Evolutionary conservation across 2,888 invertebrate genomes (phyloP).

Genomic region (Epinotia brunnichana): DNA sequence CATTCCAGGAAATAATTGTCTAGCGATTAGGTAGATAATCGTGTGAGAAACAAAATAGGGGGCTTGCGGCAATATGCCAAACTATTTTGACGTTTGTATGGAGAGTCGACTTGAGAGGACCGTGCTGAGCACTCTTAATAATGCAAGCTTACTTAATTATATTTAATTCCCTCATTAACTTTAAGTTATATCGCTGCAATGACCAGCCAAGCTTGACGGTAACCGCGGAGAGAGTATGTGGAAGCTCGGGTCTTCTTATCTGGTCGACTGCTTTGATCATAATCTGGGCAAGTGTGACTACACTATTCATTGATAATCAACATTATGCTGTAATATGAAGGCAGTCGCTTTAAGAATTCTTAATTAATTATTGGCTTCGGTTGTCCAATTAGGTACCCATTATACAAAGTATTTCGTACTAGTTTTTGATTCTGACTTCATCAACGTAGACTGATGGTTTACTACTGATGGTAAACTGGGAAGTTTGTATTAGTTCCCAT

Average conservation of each 20-base stretch:
- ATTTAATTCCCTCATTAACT: background rate
- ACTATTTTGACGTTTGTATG: no score
- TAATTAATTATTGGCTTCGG: background rate
- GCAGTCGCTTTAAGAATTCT: conserved; percentile 10
- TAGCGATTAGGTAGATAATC: no score
- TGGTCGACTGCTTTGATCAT: conserved; percentile 50
- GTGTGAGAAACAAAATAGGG: no score
- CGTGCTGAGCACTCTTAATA: no score
- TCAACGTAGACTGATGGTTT: no score
- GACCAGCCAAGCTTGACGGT: conserved; percentile 45
- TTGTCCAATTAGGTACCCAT: background rate
- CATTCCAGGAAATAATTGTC: no score
- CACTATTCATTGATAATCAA: conserved; percentile 53
- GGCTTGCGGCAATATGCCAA: no score
- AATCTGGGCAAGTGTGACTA: conserved; percentile 54
- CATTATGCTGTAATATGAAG: conserved; percentile 16
- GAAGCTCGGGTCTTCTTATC: conserved; percentile 45
- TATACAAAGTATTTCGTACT: no score
- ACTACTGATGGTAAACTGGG: no score
- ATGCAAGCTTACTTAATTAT: background rate
- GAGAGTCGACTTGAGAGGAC: no score
- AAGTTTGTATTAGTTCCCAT: no score
- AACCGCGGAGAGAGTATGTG: background rate
- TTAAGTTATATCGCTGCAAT: background rate
- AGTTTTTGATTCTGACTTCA: no score